Base-by-base conservation (phyloP, 64 coral and sea anemone species). In the Actinia equina region DNA sequence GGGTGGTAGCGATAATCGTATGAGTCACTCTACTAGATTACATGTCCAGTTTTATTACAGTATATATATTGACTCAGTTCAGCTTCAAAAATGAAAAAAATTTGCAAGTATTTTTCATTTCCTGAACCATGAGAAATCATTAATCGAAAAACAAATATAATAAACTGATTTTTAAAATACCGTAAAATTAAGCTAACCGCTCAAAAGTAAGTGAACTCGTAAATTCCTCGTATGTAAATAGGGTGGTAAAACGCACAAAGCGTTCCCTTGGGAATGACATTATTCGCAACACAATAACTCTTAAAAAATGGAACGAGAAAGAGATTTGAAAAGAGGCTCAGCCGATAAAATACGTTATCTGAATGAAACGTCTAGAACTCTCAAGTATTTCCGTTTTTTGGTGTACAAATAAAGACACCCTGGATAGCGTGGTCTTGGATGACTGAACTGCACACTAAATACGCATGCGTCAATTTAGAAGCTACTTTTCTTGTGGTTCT, bases 401-500 rank as follows among this genome's bases (percentile, higher is more conserved):
- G 2, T 74, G n/a, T 41, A n/a, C 69, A 74, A 74, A 74, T 9
- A 74, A 74, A 37, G 27, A 30, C 26, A 41, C 26, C 25, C 22
- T 27, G 25, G 26, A 17, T 65, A 65, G 69, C 25, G 69, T 74
- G 69, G 69, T 41, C 20, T 74, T 74, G 69, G 7, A 74, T 74
- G 22, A 74, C 20, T 74, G 26, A 23, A 65, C 5, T 20, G 15
- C 27, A 37, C 69, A 27, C 69, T 3, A 42, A 65, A 11, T 26
- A 41, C 69, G 69, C 69, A 74, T 74, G 69, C 69, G 69, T 18
- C 11, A 30, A 41, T 74, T 74, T n/a, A 65, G 5, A 23, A 74
- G 25, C 25, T 74, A 30, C 13, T 74, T 74, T 74, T 74, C 69
- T 65, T 74, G 69, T 74, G 69, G 69, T 74, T 74, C 69, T 74